Evolutionary conservation across 2,113 vertebrate species (phyloP).

Genomic region (Phaethornis superciliosus): DNA sequence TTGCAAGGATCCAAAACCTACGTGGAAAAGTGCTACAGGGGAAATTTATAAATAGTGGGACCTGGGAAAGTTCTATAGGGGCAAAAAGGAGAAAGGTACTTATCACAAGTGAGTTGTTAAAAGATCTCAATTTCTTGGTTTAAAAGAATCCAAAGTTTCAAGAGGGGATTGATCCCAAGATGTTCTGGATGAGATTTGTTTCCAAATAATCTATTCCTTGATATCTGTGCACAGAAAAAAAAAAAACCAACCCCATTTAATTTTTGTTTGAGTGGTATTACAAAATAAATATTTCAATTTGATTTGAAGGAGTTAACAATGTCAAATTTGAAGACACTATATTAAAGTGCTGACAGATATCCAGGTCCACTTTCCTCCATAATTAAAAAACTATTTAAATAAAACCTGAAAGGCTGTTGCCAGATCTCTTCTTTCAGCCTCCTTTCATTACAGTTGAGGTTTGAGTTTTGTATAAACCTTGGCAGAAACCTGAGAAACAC

Average conservation of each 20-base stretch:
- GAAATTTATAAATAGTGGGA: background rate
- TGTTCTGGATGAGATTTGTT: background rate
- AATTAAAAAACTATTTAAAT: conserved; percentile 66
- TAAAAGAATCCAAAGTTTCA: background rate
- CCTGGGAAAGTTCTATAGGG: background rate
- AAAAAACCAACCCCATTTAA: background rate
- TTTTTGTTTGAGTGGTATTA: background rate
- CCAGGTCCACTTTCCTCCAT: conserved; percentile 61
- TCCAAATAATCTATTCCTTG: background rate
- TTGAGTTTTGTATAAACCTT: conserved; percentile 68
- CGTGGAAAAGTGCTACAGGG: background rate
- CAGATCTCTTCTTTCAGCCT: conserved; percentile 86
- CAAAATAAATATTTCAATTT: conserved; percentile 21
- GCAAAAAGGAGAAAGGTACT: background rate
- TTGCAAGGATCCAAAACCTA: background rate
- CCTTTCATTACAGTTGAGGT: conserved; percentile 78
- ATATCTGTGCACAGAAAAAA: background rate
- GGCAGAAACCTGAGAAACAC: conserved; percentile 73
- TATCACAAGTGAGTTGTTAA: background rate
- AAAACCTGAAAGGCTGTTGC: conserved; percentile 72
- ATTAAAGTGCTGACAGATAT: conserved; percentile 81
- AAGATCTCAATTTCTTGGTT: background rate
- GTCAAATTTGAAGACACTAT: conserved; percentile 48
- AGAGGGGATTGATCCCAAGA: background rate
- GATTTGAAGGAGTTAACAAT: conserved; percentile 40